These are phyloP conservation scores for Danio kyathit DNA, from an alignment of 2,797 vertebrate species.

Conservation along the genomic window DNA sequence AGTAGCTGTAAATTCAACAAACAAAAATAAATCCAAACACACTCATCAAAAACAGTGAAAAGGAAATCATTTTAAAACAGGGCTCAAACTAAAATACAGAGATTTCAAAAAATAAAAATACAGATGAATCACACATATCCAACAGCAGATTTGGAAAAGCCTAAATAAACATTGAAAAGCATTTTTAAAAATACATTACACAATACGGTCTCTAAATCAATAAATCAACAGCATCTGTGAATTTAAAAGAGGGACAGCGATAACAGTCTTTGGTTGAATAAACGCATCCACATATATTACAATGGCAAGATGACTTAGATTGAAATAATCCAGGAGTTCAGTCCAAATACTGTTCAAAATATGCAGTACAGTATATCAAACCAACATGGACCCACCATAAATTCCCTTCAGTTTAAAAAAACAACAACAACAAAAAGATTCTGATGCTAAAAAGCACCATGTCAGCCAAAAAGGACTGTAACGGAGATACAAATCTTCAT, in stretches of 20 bases:
- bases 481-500: background rate
- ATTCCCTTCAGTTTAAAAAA: constrained; percentile 15
- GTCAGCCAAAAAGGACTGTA: background rate
- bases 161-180: background rate
- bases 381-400: background rate
- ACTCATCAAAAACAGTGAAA: background rate
- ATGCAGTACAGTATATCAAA: background rate
- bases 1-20: background rate
- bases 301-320: background rate
- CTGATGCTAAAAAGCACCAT: background rate
- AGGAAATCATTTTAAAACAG: background rate
- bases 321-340: background rate
- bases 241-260: background rate
- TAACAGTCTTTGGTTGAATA: constrained; percentile 14
- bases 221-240: background rate
- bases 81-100: background rate
- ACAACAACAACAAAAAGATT: background rate
- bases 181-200: background rate
- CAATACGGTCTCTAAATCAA: background rate
- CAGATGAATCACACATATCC: background rate
- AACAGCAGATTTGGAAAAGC: background rate
- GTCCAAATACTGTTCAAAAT: constrained; percentile 3
- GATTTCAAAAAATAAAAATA: background rate
- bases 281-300: constrained; percentile 7
- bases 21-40: background rate